phyloP scores from a whole-genome alignment of 2,888 invertebrate genomes.

The Nemoura dubitans region DNA sequence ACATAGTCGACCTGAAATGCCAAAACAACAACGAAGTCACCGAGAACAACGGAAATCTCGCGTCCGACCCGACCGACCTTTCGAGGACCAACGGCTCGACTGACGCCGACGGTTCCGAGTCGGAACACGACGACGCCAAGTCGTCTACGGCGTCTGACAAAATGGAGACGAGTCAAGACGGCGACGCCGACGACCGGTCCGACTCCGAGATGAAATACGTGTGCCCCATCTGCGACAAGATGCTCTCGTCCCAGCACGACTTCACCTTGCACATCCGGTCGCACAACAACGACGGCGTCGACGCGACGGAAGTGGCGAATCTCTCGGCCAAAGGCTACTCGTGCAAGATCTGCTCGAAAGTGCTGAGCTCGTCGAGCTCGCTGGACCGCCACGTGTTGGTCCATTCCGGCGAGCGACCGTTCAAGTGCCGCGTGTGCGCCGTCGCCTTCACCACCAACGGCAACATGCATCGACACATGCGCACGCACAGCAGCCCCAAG shows the following conservation, averaged over 20 bases:
- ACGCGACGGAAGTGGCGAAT: background rate
- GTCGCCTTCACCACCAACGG: constrained; percentile 87
- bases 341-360: constrained; percentile 74
- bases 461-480: constrained; percentile 85
- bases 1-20: constrained; percentile 22
- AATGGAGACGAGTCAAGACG: constrained; percentile 24
- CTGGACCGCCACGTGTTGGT: constrained; percentile 82
- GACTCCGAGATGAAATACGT: constrained; percentile 58
- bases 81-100: constrained; percentile 10
- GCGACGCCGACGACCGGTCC: constrained; percentile 21
- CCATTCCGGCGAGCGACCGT: constrained; percentile 83
- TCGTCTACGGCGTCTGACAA: constrained; percentile 3
- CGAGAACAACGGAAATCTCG: constrained; percentile 36
- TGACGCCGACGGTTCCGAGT: background rate
- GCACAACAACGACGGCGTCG: constrained; percentile 66
- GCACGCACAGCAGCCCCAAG: constrained; percentile 67
- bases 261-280: constrained; percentile 75
- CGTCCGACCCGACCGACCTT: constrained; percentile 9
- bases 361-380: constrained; percentile 79
- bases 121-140: background rate
- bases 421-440: constrained; percentile 79
- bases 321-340: constrained; percentile 63
- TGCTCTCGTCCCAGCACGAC: constrained; percentile 70
- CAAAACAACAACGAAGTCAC: constrained; percentile 39
- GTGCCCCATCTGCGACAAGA: constrained; percentile 73